Conservation (phyloP, 2,888 invertebrate species). For the Gibbula magus region DNA sequence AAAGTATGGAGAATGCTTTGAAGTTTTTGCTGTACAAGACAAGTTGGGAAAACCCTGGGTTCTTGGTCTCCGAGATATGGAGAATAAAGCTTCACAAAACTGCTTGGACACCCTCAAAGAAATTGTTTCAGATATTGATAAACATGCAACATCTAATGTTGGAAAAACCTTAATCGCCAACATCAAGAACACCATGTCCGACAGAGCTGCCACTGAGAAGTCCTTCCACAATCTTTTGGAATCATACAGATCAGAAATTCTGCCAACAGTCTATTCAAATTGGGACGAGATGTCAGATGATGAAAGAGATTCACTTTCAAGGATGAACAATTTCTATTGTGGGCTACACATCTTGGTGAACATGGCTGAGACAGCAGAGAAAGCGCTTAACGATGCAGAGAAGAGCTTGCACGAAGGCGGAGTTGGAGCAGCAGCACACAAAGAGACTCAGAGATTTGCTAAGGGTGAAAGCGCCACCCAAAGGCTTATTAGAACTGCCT, state of each 20-base stretch:
- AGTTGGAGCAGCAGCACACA: background rate
- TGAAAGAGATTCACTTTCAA: background rate
- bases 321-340: slow-evolving; percentile 32
- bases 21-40: slow-evolving; percentile 12
- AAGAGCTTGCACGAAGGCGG: background rate
- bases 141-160: background rate
- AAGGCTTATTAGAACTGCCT: slow-evolving; percentile 12
- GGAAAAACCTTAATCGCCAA: slow-evolving; percentile 5
- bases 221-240: slow-evolving; percentile 27
- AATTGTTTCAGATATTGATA: slow-evolving; percentile 14
- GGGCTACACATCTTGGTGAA: slow-evolving; percentile 33
- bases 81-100: slow-evolving; percentile 8
- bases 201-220: slow-evolving; percentile 30
- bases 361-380: slow-evolving; percentile 27
- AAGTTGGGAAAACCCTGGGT: slow-evolving; percentile 12
- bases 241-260: slow-evolving; percentile 12
- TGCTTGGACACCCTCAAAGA: slow-evolving; percentile 14
- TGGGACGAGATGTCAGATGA: background rate
- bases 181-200: slow-evolving; percentile 29
- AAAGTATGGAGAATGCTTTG: background rate
- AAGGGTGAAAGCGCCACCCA: background rate
- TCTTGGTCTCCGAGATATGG: slow-evolving; percentile 22
- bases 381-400: background rate
- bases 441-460: background rate
- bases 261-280: slow-evolving; percentile 24